Conservation (phyloP, 2,888 invertebrate genomes). For the Chelonus formosanus region DNA sequence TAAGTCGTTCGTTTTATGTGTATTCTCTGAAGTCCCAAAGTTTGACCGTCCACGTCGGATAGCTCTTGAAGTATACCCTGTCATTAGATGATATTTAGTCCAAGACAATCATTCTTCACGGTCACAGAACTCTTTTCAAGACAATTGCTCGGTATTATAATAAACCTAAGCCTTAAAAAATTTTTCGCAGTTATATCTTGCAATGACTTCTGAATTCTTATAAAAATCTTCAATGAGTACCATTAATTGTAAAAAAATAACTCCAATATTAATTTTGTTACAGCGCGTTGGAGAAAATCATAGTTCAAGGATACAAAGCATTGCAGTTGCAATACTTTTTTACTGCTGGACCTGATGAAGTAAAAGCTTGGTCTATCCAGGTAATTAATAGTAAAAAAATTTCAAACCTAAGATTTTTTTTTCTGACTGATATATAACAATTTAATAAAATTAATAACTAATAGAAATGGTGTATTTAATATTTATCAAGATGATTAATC, state of each 20-base stretch:
- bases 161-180: conserved; percentile 40
- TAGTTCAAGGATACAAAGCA: conserved; percentile 95
- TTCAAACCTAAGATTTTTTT: background rate
- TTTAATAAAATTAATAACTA: background rate
- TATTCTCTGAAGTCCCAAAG: conserved; percentile 63
- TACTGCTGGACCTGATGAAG: conserved; percentile 96
- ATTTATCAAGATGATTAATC: background rate
- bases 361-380: conserved; percentile 99
- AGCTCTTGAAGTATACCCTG: conserved; percentile 54
- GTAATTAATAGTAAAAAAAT: conserved; percentile 65
- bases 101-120: conserved; percentile 59
- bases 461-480: conserved; percentile 12
- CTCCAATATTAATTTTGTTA: conserved; percentile 49
- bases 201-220: background rate
- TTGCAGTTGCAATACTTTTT: conserved; percentile 98
- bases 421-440: background rate
- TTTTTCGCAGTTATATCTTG: conserved; percentile 34
- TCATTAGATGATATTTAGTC: conserved; percentile 62
- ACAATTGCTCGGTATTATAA: conserved; percentile 46
- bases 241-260: conserved; percentile 2
- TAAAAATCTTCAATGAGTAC: no score
- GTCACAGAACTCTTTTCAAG: conserved; percentile 48
- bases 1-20: conserved; percentile 66
- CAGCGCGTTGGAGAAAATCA: conserved; percentile 95
- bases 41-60: conserved; percentile 46